Evolutionary conservation across 2,888 invertebrate species (phyloP), one percentile per base, ranked within the genome.

Genomic region (Smittia aterrima): DNA sequence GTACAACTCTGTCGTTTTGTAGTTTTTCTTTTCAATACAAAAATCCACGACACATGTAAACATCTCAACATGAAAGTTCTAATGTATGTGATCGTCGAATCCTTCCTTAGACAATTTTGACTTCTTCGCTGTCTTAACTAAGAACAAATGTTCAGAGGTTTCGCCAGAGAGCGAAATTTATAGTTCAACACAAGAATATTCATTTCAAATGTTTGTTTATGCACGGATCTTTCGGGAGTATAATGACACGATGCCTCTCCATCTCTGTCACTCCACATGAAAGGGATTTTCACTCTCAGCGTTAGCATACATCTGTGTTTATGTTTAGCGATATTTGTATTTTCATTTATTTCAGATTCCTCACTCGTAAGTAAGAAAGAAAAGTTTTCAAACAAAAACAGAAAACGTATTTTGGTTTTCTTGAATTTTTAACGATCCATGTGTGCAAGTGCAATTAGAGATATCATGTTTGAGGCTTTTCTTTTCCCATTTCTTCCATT

Each of bases 381-480:
- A 47, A 13, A n/a, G 13, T 47, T 47, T 47, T 47, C 47, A 47
- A 32, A 32, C 32, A 32, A 32, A 32, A 32, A 32, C 32, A 32
- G 32, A 32, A 32, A 32, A 32, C 32, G 32, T 32, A 32, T 32
- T 32, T 32, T 9, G 32, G 32, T 47, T 47, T 40, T 40, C 20
- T 3, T 66, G 64, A 64, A 66, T 40, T 38, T 70, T 54, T 54
- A 54, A 32, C 54, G 32, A 58, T 71, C 53, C 71, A 71, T 71
- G 71, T 71, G 71, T 71, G 71, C 71, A 71, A 71, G 53, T 58
- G 71, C 32, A 71, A 71, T 58, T 54, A 71, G 71, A 58, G 58
- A 27, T 58, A 71, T 71, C 58, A 71, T 71, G 58, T 54, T 58
- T 70, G 68, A 68, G 41, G 53, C 47, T 66, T 27, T 66, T 70